Conservation (phyloP, 2,113 vertebrate genomes). For the Acrocephalus arundinaceus region DNA sequence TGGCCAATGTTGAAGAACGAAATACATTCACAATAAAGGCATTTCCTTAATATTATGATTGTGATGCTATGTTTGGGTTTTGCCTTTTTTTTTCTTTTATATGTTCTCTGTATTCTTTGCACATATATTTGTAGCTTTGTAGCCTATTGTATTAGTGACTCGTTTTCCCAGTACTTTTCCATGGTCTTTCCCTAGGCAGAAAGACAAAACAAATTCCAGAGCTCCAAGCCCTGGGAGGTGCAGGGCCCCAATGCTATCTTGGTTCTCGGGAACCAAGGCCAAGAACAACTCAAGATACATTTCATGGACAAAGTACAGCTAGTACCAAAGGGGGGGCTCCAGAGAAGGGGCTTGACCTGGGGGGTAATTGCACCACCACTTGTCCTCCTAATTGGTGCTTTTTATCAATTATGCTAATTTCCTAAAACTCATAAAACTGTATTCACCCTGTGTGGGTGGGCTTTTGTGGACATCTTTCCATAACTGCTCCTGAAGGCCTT, state of each 20-base stretch:
- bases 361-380: background rate
- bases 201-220: too few relatives aligned
- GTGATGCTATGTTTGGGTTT: background rate
- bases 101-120: too few relatives aligned
- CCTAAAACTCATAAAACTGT: background rate
- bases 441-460: background rate
- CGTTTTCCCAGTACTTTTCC: too few relatives aligned
- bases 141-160: too few relatives aligned
- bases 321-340: background rate
- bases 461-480: background rate
- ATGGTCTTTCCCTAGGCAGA: too few relatives aligned
- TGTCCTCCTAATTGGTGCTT: background rate
- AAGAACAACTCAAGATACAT: background rate
- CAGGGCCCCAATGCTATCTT: background rate
- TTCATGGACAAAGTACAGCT: too few relatives aligned
- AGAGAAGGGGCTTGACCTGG: background rate
- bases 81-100: background rate
- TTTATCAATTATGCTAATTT: background rate
- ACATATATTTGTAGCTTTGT: too few relatives aligned
- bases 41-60: slow-evolving; percentile 36
- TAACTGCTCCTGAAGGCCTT: background rate
- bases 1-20: slow-evolving; percentile 45
- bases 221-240: too few relatives aligned
- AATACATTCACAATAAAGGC: slow-evolving; percentile 48
- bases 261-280: background rate